Evolutionary conservation across 2,113 vertebrate genomes (phyloP), one percentile per base, ranked within the genome.

Genomic region (Cranoglanis bouderius): DNA sequence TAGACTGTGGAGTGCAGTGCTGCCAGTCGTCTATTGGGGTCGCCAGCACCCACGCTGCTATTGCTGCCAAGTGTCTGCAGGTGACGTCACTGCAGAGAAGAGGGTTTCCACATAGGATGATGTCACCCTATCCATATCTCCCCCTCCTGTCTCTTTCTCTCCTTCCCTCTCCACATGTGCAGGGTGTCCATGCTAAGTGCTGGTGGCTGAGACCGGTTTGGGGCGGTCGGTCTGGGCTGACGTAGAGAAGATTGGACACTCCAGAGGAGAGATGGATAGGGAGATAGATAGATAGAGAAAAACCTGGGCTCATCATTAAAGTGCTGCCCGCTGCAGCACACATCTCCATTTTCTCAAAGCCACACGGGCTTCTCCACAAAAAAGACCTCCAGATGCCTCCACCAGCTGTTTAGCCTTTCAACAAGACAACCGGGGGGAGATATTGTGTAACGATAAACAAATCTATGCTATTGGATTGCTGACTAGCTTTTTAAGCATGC

Each of bases 101-200:
- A 90, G 92, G 92, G 90, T 74, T 92, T 92, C 90, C 87, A 88
- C 90, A 85, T 63, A 83, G 72, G 84, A 89, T 91, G 90, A 91
- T 90, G 89, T 92, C 92, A 92, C 77, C 84, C n/a, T 70, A 65
- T 89, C 85, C 84, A 82, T 26, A 83, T 12, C 14, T 14, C 43
- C 86, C 49, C 85, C 61, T 55, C 87, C 40, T 65, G 86, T 89
- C 13, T 88, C 46, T 49, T 89, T 88, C 67, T 70, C 55, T 38
- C 72, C 67, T 49, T 51, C 61, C n/a, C 40, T 32, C 83, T 75
- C 29, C 85, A 85, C 84, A 88, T 82, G 72, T 72, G 61, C 57
- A 77, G 46, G 81, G 59, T 21, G 18, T 72, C 67, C 63, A 88
- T 67, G 12, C 13, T 74, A 43, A 51, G 35, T 82, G 77, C 84